A percentile compares a stretch with the other conserved stretches of the same genome.
Evolutionary conservation across 2,113 vertebrate species (phyloP).

Genomic region (Clarias gariepinus): DNA sequence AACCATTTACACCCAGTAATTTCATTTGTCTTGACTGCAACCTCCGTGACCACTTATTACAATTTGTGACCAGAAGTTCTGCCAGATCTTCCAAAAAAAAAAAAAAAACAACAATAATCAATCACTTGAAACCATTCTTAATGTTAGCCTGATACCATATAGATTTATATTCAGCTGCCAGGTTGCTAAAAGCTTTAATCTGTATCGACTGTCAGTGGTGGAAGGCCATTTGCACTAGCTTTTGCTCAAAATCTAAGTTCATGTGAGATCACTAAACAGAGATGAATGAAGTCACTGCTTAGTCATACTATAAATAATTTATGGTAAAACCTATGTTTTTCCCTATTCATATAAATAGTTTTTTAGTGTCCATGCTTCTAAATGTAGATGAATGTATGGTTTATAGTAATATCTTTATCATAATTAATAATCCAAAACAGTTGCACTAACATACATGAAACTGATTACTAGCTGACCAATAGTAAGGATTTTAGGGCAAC

Average conservation of each 20-base stretch:
- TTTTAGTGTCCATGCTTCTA: not conserved
- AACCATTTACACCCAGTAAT: not conserved
- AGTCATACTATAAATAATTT: not conserved
- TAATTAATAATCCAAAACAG: not conserved
- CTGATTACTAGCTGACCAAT: not conserved
- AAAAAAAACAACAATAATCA: not conserved
- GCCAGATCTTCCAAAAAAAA: not conserved
- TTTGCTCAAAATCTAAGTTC: not conserved
- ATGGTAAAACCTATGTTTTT: not conserved
- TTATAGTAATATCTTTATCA: too few species aligned
- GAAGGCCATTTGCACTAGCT: not conserved
- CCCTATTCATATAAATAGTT: not conserved
- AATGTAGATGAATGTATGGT: not conserved
- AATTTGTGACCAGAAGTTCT: not conserved
- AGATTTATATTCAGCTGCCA: not conserved
- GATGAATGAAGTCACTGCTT: not conserved
- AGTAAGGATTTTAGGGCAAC: not conserved
- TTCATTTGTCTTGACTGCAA: not conserved
- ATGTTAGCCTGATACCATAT: not conserved
- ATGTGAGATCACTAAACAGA: not conserved
- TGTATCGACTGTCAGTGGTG: not conserved
- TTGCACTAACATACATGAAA: not conserved
- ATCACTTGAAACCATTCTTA: not conserved
- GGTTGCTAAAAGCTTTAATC: not conserved
- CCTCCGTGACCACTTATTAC: not conserved